Conservation (phyloP, 2,888 invertebrate genomes). For the Leptinotarsa peninsularis region DNA sequence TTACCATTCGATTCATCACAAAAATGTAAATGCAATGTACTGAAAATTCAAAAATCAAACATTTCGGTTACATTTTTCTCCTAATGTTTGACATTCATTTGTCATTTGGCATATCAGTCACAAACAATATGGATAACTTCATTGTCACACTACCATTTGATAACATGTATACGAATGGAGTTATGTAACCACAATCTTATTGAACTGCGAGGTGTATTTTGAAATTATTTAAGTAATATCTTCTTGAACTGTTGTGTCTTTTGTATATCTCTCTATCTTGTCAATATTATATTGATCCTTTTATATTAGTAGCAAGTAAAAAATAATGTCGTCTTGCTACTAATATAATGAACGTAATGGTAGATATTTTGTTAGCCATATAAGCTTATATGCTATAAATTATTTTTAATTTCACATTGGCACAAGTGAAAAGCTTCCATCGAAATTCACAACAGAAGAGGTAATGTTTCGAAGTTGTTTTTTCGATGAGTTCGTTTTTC, state of each 20-base stretch:
- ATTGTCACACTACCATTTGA: too few species aligned
- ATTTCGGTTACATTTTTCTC: slow-evolving; percentile 12
- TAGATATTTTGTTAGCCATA: slow-evolving; percentile 42
- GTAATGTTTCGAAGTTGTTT: background rate
- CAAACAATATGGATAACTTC: background rate
- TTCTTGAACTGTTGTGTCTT: slow-evolving; percentile 24
- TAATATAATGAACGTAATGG: background rate
- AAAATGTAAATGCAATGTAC: background rate
- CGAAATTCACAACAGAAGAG: slow-evolving; percentile 27
- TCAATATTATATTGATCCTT: slow-evolving; percentile 49
- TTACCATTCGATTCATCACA: background rate
- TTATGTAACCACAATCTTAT: too few species aligned
- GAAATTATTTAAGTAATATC: slow-evolving; percentile 34
- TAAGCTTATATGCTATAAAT: slow-evolving; percentile 43
- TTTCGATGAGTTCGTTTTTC: slow-evolving; percentile 41
- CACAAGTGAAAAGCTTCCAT: slow-evolving; percentile 36
- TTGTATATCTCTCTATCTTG: slow-evolving; percentile 53
- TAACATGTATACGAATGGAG: too few species aligned
- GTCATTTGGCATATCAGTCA: background rate
- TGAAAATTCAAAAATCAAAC: background rate
- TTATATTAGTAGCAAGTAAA: slow-evolving; percentile 21
- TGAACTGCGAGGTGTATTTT: too few species aligned
- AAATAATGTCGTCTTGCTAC: background rate
- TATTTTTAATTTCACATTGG: slow-evolving; percentile 37
- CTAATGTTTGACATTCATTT: background rate